Percentiles rank a stretch among this genome's conserved stretches.
phyloP scores from a whole-genome alignment of 1,140 invertebrate species.

The Musca vetustissima region DNA sequence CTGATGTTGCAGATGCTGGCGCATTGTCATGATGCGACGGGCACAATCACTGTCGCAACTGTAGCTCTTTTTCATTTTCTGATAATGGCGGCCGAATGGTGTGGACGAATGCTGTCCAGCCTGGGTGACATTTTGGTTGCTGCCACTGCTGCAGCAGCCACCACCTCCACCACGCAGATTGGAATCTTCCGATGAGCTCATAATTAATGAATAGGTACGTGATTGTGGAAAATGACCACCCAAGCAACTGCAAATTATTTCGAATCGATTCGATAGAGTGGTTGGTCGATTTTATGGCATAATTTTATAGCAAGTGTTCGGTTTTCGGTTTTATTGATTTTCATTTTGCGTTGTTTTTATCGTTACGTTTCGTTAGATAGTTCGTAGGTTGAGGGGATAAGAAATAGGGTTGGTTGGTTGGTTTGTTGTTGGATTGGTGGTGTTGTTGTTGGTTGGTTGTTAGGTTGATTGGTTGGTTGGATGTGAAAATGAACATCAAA shows the following conservation, averaged over 20 bases:
- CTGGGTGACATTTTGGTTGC: conserved; percentile 1
- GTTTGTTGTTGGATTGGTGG: no score
- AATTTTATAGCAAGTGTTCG: no score
- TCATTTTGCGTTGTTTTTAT: neutral
- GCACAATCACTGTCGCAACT: conserved; percentile 51
- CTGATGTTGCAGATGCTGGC: neutral
- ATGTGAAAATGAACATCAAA: no score
- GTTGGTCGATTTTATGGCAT: no score
- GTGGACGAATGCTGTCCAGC: conserved; percentile 13
- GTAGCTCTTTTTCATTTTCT: conserved; percentile 49
- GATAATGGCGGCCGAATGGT: conserved; percentile 30
- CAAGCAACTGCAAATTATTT: conserved; percentile 39
- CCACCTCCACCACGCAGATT: conserved; percentile 42
- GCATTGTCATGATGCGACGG: conserved; percentile 4
- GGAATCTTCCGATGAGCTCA: conserved; percentile 55
- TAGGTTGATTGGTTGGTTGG: no score
- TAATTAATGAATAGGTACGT: conserved; percentile 55
- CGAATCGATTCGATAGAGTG: no score
- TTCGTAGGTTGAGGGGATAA: neutral
- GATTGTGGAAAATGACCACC: conserved; percentile 55
- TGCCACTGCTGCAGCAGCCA: conserved; percentile 34
- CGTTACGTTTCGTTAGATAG: neutral
- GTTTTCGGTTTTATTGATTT: no score
- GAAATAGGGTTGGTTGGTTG: no score
- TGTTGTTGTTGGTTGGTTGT: no score